phyloP scores from a whole-genome alignment of 2,113 vertebrate species.

The Macheiramphus alcinus region DNA sequence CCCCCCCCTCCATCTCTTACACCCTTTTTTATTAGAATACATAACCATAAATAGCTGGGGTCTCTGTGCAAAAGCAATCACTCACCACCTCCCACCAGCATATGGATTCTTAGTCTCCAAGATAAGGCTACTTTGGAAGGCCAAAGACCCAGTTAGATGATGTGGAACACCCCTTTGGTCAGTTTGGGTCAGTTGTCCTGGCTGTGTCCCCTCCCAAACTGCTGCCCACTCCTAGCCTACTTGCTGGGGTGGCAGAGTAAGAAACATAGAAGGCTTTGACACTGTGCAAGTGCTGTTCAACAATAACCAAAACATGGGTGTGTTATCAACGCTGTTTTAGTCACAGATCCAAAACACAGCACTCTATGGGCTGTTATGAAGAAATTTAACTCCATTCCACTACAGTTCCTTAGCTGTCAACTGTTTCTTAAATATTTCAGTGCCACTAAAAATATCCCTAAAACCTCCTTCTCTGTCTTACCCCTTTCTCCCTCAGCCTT shows the following conservation, averaged over 20 bases:
- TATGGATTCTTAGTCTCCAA: neutral
- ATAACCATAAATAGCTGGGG: neutral
- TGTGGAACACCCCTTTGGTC: neutral
- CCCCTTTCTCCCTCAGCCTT: neutral
- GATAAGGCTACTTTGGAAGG: neutral
- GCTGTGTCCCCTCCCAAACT: neutral
- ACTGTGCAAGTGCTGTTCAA: neutral
- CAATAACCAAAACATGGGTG: neutral
- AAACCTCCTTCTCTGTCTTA: neutral
- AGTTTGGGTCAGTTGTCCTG: neutral
- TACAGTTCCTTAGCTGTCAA: neutral
- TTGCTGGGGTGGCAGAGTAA: neutral
- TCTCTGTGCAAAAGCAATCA: neutral
- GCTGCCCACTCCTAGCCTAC: neutral
- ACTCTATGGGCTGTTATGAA: neutral
- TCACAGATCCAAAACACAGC: neutral
- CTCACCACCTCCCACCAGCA: neutral
- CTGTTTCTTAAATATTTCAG: neutral
- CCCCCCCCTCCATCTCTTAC: neutral
- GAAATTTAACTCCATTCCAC: neutral
- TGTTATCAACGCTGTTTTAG: neutral
- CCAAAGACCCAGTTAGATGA: neutral
- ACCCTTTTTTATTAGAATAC: neutral
- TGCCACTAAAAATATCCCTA: neutral
- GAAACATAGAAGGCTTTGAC: neutral